Percentiles rank a stretch among this genome's conserved stretches.
Conservation (phyloP, 2,888 invertebrate genomes). For the Geophilus truncorum region DNA sequence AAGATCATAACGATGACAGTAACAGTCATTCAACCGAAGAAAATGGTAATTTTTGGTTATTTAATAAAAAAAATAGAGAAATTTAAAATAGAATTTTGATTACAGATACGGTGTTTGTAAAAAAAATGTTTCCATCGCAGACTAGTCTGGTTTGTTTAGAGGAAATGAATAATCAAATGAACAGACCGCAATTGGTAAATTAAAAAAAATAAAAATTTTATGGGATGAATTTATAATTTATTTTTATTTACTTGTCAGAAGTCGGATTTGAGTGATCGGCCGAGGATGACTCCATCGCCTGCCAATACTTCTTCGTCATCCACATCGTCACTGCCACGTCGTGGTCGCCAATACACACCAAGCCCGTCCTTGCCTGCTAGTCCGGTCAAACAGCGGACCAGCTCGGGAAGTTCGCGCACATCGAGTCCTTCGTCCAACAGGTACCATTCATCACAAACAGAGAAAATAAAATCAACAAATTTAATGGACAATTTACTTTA, state of each 20-base stretch:
- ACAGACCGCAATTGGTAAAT: constrained; percentile 22
- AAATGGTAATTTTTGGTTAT: constrained; percentile 30
- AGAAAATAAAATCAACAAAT: background rate
- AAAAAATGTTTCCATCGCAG: background rate
- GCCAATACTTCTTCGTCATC: constrained; percentile 35
- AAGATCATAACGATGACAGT: constrained; percentile 37
- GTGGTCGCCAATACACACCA: constrained; percentile 36
- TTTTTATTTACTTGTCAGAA: background rate
- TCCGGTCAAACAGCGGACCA: constrained; percentile 36
- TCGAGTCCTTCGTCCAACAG: constrained; percentile 31
- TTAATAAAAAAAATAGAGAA: background rate
- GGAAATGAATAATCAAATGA: constrained; percentile 25
- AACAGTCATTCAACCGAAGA: constrained; percentile 37
- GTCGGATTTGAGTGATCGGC: background rate
- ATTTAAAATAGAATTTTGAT: background rate
- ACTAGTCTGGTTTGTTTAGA: constrained; percentile 15
- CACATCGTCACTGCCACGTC: background rate
- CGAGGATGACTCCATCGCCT: constrained; percentile 25
- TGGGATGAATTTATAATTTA: background rate
- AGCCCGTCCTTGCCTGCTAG: constrained; percentile 37
- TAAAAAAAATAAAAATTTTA: background rate
- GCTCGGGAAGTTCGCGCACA: constrained; percentile 25
- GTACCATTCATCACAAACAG: background rate
- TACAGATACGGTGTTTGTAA: background rate
- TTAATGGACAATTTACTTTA: background rate